phyloP scores from a whole-genome alignment of 2,888 invertebrate species.

The Andrena dorsata region DNA sequence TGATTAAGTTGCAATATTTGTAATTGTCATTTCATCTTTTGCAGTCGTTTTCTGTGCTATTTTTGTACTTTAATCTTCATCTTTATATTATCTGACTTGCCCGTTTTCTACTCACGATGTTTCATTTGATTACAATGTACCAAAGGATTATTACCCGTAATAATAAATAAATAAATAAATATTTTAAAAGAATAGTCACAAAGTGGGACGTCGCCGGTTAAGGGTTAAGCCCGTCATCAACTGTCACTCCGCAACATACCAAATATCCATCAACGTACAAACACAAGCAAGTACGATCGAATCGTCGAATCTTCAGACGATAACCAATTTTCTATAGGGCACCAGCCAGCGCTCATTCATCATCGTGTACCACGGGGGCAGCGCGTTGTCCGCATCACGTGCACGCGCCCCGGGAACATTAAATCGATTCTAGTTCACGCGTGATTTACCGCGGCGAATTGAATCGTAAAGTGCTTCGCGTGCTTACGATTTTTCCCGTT shows the following conservation, averaged over 20 bases:
- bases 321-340: constrained; percentile 41
- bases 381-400: constrained; percentile 62
- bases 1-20: no score
- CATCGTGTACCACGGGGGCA: constrained; percentile 49
- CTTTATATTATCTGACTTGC: no score
- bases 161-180: no score
- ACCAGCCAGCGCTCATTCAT: constrained; percentile 48
- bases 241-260: neutral
- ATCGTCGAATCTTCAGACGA: constrained; percentile 44
- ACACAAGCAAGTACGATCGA: neutral
- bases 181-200: no score
- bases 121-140: no score
- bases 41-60: no score
- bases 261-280: neutral
- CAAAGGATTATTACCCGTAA: no score
- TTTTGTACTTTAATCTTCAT: no score
- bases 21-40: no score
- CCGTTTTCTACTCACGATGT: no score
- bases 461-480: constrained; percentile 49
- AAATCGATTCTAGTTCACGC: constrained; percentile 64
- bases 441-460: constrained; percentile 61
- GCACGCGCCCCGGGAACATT: constrained; percentile 47
- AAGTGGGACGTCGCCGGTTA: neutral
- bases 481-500: constrained; percentile 55
- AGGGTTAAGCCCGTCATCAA: neutral